Evolutionary conservation across 2,888 invertebrate species (phyloP).

Genomic region (Acronicta aceris): DNA sequence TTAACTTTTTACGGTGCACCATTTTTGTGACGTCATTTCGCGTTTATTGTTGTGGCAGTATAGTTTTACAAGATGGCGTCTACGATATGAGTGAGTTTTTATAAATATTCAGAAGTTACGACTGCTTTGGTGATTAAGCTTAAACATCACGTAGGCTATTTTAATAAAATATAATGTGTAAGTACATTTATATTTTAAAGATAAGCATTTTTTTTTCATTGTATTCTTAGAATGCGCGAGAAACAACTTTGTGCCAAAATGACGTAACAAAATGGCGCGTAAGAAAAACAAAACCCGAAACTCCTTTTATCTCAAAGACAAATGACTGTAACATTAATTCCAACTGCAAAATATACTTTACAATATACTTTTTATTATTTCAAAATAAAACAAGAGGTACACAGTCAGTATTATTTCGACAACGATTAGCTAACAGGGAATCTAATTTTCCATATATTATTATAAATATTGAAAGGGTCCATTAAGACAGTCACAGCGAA

Average conservation of each 20-base stretch:
- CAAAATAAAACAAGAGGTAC: constrained; percentile 74
- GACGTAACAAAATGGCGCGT: constrained; percentile 52
- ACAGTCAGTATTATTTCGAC: constrained; percentile 72
- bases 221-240: constrained; percentile 22
- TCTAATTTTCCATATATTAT: constrained; percentile 69
- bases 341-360: constrained; percentile 69
- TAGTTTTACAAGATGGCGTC: constrained; percentile 55
- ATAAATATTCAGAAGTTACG: constrained; percentile 55
- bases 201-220: constrained; percentile 41
- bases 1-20: constrained; percentile 54
- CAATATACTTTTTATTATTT: constrained; percentile 66
- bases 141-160: constrained; percentile 49
- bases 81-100: constrained; percentile 43
- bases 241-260: constrained; percentile 30
- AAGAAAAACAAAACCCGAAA: constrained; percentile 62
- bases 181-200: constrained; percentile 38
- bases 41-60: constrained; percentile 51
- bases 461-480: constrained; percentile 58
- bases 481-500: constrained; percentile 54
- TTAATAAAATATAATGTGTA: constrained; percentile 51
- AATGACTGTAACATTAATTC: constrained; percentile 72
- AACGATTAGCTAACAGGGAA: constrained; percentile 78
- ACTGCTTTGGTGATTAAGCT: constrained; percentile 47
- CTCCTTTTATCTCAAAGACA: constrained; percentile 71
- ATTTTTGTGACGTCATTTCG: constrained; percentile 58